Evolutionary conservation across 2,113 vertebrate species (phyloP).

Genomic region (Sinocyclocheilus grahami): DNA sequence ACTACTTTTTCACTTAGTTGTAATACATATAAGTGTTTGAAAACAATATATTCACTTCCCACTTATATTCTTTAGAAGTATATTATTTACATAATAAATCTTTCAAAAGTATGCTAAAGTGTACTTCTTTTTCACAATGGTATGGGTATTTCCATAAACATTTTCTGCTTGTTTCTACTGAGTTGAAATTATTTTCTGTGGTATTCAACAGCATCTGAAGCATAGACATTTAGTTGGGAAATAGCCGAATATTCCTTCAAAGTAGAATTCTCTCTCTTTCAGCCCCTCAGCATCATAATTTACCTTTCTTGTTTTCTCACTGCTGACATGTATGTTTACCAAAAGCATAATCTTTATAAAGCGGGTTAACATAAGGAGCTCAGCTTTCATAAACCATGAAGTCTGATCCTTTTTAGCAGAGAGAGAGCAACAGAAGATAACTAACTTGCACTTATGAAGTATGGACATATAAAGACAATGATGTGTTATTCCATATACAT

Average conservation of each 20-base stretch:
- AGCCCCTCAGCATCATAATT: not conserved
- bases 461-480: slow-evolving; percentile 37
- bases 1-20: not conserved
- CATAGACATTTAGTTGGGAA: not conserved
- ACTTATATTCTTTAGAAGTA: not conserved
- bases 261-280: not conserved
- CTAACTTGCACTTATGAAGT: slow-evolving; percentile 38
- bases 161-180: not conserved
- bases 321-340: slow-evolving; percentile 49
- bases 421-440: slow-evolving; percentile 38
- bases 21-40: not conserved
- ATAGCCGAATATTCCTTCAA: not conserved
- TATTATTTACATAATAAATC: not conserved
- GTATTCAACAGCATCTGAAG: not conserved
- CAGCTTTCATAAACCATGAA: slow-evolving; percentile 36
- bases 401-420: slow-evolving; percentile 41
- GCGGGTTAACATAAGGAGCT: slow-evolving; percentile 56
- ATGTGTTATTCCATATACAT: slow-evolving; percentile 15
- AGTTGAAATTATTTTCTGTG: not conserved
- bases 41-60: not conserved
- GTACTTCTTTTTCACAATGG: not conserved
- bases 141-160: not conserved
- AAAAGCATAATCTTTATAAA: slow-evolving; percentile 57
- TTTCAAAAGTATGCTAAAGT: not conserved
- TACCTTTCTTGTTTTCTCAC: slow-evolving; percentile 42